phyloP scores from a whole-genome alignment of 1,140 invertebrate species.

The Bombus soroeensis region DNA sequence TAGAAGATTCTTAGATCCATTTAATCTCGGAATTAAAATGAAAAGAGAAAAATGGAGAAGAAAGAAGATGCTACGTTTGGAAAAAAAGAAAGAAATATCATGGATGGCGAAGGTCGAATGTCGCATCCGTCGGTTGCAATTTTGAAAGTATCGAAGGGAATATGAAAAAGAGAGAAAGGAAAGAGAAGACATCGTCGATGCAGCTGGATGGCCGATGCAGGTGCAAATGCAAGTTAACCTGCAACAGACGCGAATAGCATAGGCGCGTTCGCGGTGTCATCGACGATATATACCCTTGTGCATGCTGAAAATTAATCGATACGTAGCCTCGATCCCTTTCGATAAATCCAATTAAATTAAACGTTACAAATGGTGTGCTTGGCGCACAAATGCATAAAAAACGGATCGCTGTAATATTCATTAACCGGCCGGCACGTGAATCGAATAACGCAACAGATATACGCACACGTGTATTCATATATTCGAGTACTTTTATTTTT shows the following conservation, averaged over 20 bases:
- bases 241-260: neutral
- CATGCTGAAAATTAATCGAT: constrained; percentile 34
- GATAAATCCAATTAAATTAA: constrained; percentile 44
- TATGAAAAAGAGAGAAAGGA: neutral
- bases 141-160: constrained; percentile 52
- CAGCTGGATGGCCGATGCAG: constrained; percentile 55
- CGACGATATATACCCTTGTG: neutral
- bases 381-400: neutral
- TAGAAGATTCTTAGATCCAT: neutral
- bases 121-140: constrained; percentile 49
- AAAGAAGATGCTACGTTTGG: neutral
- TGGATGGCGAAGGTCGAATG: constrained; percentile 43
- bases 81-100: too few relatives aligned
- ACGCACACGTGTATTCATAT: neutral
- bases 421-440: too few relatives aligned
- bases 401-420: neutral
- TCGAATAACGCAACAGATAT: too few relatives aligned
- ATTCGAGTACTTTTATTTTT: neutral
- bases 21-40: neutral
- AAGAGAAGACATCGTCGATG: constrained; percentile 34
- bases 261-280: constrained; percentile 6
- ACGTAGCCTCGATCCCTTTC: constrained; percentile 7
- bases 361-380: constrained; percentile 11
- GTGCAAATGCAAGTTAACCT: constrained; percentile 43
- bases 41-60: too few relatives aligned